phyloP scores from a whole-genome alignment of 2,888 invertebrate genomes.

The Zelleria hepariella region DNA sequence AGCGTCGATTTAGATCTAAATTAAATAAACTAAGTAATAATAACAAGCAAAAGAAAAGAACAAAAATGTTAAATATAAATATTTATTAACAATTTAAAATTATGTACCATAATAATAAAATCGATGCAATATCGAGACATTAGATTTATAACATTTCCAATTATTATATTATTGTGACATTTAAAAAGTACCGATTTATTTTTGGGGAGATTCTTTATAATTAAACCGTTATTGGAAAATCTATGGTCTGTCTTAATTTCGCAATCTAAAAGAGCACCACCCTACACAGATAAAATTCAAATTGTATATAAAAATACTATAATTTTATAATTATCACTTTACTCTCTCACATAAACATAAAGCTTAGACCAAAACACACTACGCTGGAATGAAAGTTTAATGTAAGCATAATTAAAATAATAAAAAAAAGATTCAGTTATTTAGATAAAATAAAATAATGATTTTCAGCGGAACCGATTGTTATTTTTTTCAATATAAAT shows the following conservation, averaged over 20 bases:
- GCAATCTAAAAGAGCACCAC: conserved; percentile 36
- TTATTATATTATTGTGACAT: conserved; percentile 34
- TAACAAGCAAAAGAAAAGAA: conserved; percentile 50
- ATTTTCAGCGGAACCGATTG: neutral
- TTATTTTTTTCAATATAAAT: neutral
- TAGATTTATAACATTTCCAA: conserved; percentile 12
- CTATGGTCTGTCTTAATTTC: conserved; percentile 17
- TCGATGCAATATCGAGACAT: conserved; percentile 40
- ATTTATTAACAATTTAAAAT: conserved; percentile 67
- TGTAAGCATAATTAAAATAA: conserved; percentile 35
- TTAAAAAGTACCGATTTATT: conserved; percentile 24
- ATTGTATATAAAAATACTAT: conserved; percentile 56
- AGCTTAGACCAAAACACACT: conserved; percentile 55
- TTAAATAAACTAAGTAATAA: conserved; percentile 12
- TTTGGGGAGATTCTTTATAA: conserved; percentile 50
- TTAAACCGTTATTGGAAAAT: neutral
- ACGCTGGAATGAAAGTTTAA: conserved; percentile 65
- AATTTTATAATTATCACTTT: conserved; percentile 35
- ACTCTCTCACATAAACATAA: conserved; percentile 40
- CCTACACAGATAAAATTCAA: conserved; percentile 41
- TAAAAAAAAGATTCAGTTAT: conserved; percentile 4
- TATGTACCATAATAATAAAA: conserved; percentile 30
- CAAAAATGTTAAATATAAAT: conserved; percentile 55
- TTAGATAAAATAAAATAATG: neutral
- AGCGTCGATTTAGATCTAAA: conserved; percentile 16